Evolutionary conservation across 2,888 invertebrate species (phyloP), one percentile per base, ranked within the genome.

Genomic region (Trissoscelio sp.): DNA sequence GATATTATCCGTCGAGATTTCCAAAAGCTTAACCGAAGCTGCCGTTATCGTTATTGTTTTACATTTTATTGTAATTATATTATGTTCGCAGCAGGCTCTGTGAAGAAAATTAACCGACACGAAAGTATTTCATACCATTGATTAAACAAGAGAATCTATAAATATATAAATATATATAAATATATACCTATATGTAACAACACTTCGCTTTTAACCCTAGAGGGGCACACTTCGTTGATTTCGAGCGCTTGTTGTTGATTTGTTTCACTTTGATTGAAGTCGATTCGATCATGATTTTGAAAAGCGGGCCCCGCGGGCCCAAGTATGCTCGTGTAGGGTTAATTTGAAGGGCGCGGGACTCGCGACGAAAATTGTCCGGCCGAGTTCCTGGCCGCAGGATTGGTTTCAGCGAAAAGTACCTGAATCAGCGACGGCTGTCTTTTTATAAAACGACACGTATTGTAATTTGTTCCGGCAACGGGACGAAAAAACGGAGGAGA

Each of bases 61-160:
- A 80, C 51, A 75, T 75, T 75, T 75, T 62, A 74, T 81, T 81
- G 51, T 69, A 66, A 69, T 74, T 75, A 62, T 48, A 60, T 75
- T 67, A 53, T 73, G 72, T 78, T 81, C 81, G 73, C 81, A 81
- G 81, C 81, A 72, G 81, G 81, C 73, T 78, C 81, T 81, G 81
- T 81, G 81, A 81, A 81, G 70, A 55, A 67, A 60, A 31, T 72
- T 20, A 80, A 69, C 9, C 58, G 18, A 67, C 39, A 57, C 44
- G 78, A 77, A 81, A 78, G 81, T 81, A 73, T 73, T 81, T 81
- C 73, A 57, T 69, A 60, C 53, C 53, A 69, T 69, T 60, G 28
- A 73, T 34, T 37, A 66, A 73, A 24, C 18, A 20, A 79, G 11
- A 78, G 37, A 48, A 31, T 48, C 60, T 69, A 34, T 42, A 53